These are phyloP conservation scores for Danio rerio DNA, from an alignment of 2,113 vertebrate species.

Conservation along the genomic window GRCz12tu NC_133187.1:32630001-32630500, in stretches of 20 bases:
- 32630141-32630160: slow-evolving; percentile 86
- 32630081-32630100: slow-evolving; percentile 83
- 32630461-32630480: neutral
- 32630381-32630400: neutral
- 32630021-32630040: slow-evolving; percentile 87
- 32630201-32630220: neutral
- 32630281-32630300: slow-evolving; percentile 89
- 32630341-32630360: slow-evolving; percentile 87
- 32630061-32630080: slow-evolving; percentile 83
- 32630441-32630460: neutral
- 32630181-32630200: slow-evolving; percentile 68
- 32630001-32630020: slow-evolving; percentile 84
- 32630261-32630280: slow-evolving; percentile 65
- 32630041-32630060: slow-evolving; percentile 82
- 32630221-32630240: neutral
- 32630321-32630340: slow-evolving; percentile 86
- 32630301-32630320: slow-evolving; percentile 85
- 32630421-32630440: too few relatives aligned
- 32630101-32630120: slow-evolving; percentile 85
- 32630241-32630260: neutral
- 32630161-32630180: slow-evolving; percentile 82
- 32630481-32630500: too few relatives aligned
- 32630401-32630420: neutral
- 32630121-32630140: slow-evolving; percentile 77
- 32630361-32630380: slow-evolving; percentile 82